These are phyloP conservation scores for Centruroides vittatus DNA, from an alignment of 1,140 invertebrate species.

Conservation along the genomic window DNA sequence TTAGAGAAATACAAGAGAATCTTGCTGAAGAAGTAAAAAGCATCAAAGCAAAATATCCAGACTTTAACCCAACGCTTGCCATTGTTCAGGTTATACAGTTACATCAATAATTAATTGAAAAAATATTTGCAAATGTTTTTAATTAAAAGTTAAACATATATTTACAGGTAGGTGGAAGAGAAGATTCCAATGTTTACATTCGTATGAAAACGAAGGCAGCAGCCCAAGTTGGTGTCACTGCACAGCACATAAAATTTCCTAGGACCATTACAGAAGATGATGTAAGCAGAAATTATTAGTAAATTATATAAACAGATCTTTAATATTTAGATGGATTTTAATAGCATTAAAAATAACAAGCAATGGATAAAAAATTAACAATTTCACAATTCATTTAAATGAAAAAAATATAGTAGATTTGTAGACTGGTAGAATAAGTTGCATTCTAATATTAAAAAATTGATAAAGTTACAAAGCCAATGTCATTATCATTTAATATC, in stretches of 20 bases:
- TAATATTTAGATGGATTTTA: background rate
- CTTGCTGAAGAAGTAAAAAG: constrained; percentile 48
- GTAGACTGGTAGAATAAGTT: background rate
- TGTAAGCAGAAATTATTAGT: constrained; percentile 32
- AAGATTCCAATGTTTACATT: constrained; percentile 99
- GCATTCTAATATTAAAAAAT: background rate
- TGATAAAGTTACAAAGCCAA: background rate
- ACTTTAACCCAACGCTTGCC: constrained; percentile 53
- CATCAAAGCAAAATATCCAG: constrained; percentile 41
- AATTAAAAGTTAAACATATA: background rate
- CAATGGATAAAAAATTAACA: no score
- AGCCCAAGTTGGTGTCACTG: constrained; percentile 72
- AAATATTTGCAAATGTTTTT: background rate
- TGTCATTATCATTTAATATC: background rate
- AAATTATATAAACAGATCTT: background rate
- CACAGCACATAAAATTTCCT: constrained; percentile 65
- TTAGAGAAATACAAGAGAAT: constrained; percentile 55
- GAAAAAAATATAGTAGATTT: background rate
- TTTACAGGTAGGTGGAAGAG: constrained; percentile 64
- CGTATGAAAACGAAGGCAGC: constrained; percentile 90
- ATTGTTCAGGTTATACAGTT: constrained; percentile 31
- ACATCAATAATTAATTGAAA: background rate
- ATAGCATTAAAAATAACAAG: no score
- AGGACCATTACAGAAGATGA: constrained; percentile 67
- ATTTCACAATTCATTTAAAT: background rate